phyloP scores from a whole-genome alignment of 2,888 invertebrate genomes.

The Tetragnatha montana region DNA sequence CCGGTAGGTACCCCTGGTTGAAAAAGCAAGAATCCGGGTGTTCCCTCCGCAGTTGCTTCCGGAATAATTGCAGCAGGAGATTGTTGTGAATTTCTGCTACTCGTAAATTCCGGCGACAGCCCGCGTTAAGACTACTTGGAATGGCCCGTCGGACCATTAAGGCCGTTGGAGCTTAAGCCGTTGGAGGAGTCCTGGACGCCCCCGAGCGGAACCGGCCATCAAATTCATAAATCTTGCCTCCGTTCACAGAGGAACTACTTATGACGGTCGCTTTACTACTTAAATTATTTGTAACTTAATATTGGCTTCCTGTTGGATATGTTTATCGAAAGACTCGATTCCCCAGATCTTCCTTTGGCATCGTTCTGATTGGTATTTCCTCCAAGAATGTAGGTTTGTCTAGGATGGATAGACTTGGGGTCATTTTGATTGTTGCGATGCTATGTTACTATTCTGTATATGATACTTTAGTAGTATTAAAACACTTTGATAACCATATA shows the following conservation, averaged over 20 bases:
- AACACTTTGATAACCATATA: no score
- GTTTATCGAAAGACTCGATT: no score
- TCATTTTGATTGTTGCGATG: no score
- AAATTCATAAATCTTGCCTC: constrained; percentile 48
- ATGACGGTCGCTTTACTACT: constrained; percentile 40
- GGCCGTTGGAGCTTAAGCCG: constrained; percentile 27
- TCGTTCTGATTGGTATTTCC: no score
- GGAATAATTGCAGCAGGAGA: constrained; percentile 61
- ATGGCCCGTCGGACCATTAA: constrained; percentile 59
- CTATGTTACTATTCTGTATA: no score
- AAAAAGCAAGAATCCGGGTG: constrained; percentile 2
- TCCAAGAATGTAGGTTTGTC: no score
- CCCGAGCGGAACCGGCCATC: constrained; percentile 31
- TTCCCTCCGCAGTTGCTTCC: constrained; percentile 6
- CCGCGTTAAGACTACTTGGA: constrained; percentile 60
- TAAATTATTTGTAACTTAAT: constrained; percentile 36
- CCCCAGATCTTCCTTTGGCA: no score
- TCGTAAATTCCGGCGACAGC: constrained; percentile 63
- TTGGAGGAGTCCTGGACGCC: constrained; percentile 25
- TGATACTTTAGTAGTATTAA: no score
- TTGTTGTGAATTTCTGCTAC: constrained; percentile 54
- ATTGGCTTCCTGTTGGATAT: background rate
- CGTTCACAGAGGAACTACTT: constrained; percentile 23
- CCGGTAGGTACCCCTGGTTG: background rate
- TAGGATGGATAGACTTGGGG: no score